These are phyloP conservation scores for Drosophila micromelanica DNA, from an alignment of 1,140 invertebrate species.

Conservation along the genomic window DNA sequence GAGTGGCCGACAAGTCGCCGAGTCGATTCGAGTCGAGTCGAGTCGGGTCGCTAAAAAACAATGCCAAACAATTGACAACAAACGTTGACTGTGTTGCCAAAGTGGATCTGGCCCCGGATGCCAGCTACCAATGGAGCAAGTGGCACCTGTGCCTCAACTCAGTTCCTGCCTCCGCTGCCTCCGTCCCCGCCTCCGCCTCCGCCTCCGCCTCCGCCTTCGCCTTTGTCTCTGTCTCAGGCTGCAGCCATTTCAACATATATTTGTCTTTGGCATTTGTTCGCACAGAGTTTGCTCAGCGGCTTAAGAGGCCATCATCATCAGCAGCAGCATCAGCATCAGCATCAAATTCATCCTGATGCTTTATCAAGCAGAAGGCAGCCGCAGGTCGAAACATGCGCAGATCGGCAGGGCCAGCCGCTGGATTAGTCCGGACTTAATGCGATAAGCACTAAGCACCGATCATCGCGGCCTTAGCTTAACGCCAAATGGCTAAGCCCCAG, in stretches of 20 bases:
- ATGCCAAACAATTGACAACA: slow-evolving; percentile 68
- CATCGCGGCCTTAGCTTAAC: slow-evolving; percentile 28
- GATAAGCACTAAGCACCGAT: slow-evolving; percentile 44
- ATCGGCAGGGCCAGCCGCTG: slow-evolving; percentile 17
- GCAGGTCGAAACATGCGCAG: slow-evolving; percentile 43
- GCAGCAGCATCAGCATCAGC: not conserved
- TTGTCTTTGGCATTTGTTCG: slow-evolving; percentile 67
- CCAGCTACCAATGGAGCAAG: slow-evolving; percentile 51
- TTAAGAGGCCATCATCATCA: slow-evolving; percentile 35
- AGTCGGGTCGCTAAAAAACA: slow-evolving; percentile 54
- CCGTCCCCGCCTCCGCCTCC: not conserved
- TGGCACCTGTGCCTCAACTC: slow-evolving; percentile 62
- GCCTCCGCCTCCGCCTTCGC: not conserved
- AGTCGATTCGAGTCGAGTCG: slow-evolving; percentile 52
- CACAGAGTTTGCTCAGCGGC: slow-evolving; percentile 41
- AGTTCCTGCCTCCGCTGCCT: not conserved
- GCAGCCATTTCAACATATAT: slow-evolving; percentile 39
- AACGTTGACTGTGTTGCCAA: slow-evolving; percentile 10
- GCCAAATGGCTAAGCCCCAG: slow-evolving; percentile 19
- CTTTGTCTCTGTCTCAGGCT: not conserved
- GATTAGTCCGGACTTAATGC: slow-evolving; percentile 37
- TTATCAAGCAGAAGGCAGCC: slow-evolving; percentile 13
- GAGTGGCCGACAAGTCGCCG: slow-evolving; percentile 57
- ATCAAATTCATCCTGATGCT: slow-evolving; percentile 1
- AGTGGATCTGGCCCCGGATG: slow-evolving; percentile 31